Evolutionary conservation across 2,797 vertebrate species (phyloP).

Genomic region (Clarias platycephalus): DNA sequence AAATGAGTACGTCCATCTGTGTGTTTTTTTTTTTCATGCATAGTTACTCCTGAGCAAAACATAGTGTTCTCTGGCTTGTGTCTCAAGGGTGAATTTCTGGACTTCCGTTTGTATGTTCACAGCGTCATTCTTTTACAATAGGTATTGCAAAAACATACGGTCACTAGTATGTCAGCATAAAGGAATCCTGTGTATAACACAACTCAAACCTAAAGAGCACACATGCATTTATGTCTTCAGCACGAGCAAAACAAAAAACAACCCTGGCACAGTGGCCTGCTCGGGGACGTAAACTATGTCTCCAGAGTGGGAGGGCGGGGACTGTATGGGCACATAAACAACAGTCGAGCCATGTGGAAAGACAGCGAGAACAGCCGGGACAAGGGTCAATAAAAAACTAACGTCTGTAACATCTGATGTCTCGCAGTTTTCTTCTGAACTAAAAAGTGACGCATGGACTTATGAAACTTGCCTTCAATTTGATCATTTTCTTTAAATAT

Average conservation of each 20-base stretch:
- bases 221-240: conserved; percentile 34
- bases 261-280: conserved; percentile 14
- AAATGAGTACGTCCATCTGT: too few relatives aligned
- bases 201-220: conserved; percentile 14
- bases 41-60: conserved; percentile 57
- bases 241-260: conserved; percentile 27
- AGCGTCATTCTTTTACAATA: conserved; percentile 47
- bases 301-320: conserved; percentile 31
- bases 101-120: conserved; percentile 41
- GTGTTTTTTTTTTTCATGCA: conserved; percentile 18
- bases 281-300: conserved; percentile 28
- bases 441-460: conserved; percentile 1
- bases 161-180: conserved; percentile 13
- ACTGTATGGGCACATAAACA: conserved; percentile 48
- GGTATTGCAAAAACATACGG: background rate
- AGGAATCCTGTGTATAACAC: conserved; percentile 6
- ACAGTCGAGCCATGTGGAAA: conserved; percentile 47
- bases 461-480: conserved; percentile 11
- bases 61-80: conserved; percentile 60
- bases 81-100: conserved; percentile 56
- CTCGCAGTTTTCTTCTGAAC: conserved; percentile 27
- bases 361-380: conserved; percentile 24
- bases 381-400: conserved; percentile 32
- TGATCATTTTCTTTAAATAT: background rate
- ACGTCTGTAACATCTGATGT: background rate